A percentile compares a stretch with the other conserved stretches of the same genome.
Conservation (phyloP, 2,797 vertebrate species). For the Girardinus metallicus region DNA sequence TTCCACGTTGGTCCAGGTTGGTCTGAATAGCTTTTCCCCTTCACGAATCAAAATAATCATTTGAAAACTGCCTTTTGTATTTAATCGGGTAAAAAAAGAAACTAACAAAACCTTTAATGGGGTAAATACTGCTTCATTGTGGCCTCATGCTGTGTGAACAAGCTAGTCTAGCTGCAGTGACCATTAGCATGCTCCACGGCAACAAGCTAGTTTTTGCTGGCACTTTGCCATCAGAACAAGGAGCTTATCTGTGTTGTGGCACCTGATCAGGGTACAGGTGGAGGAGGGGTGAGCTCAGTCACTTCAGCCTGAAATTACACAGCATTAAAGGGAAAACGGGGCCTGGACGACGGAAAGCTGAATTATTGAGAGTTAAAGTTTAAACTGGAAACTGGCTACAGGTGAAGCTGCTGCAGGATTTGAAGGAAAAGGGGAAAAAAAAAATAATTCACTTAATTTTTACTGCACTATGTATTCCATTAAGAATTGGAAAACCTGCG, state of each 20-base stretch:
- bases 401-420: not conserved
- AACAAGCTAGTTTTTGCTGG: constrained; percentile 22
- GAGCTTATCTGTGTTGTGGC: constrained; percentile 26
- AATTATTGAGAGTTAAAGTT: not conserved
- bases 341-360: not conserved
- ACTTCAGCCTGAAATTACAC: not conserved
- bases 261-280: constrained; percentile 19
- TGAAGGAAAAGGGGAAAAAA: not conserved
- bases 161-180: not conserved
- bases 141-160: not conserved
- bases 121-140: not conserved
- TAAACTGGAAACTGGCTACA: not conserved
- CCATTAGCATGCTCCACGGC: not conserved
- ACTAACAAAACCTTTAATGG: not conserved
- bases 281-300: not conserved
- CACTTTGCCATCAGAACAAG: constrained; percentile 20
- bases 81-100: not conserved
- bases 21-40: not conserved
- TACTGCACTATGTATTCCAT: not conserved
- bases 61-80: not conserved
- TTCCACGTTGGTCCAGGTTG: not conserved
- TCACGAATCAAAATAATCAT: not conserved
- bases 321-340: not conserved
- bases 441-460: not conserved
- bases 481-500: not conserved